Base-by-base conservation (phyloP, 2,888 invertebrate species). In the Macaria notata region DNA sequence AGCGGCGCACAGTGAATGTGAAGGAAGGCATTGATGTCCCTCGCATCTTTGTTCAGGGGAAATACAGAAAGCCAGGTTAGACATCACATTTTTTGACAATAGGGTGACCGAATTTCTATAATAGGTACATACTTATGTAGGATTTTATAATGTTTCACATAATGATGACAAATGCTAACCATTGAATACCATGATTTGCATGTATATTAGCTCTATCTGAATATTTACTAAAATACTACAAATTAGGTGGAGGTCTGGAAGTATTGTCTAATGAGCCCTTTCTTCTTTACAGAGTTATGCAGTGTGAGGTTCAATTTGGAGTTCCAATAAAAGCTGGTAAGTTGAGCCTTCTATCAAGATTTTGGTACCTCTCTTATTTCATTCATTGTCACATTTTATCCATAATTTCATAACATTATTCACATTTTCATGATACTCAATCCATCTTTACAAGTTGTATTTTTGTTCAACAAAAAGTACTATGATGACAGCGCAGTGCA, bases 11-110 rank as follows among this genome's bases (percentile, higher is more conserved):
- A 0, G 92, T 98, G 0, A 99, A 99, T 86, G 92, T 95, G 53
- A 98, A 99, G 75, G 98, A 99, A 86, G 95, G 96, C 7, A 92
- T 99, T 47, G 95, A 97, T 92, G 98, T 98, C 0, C 96, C 96
- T 0, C 93, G 99, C 63, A 95, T 98, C 70, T 99, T 99, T 91
- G 93, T 99, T 0, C 99, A 99, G 85, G 97, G 95, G 4, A 97
- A 97, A 92, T 97, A 96, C 72, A 84, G 77, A 36, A 96, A 95
- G 73, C 87, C 89, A 30, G 78, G 85, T 84, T 44, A 56, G 29
- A 39, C 8, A 30, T 41, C 6, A 36, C 31, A 19, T 19, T 2
- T 19, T 19, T 19, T 19, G 19, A 1, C 19, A 19, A 19, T 19
- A 19, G 19, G 1, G 19, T 19, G 19, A 19, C 19, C 19, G 2